Evolutionary conservation across 1,140 invertebrate genomes (phyloP).

Genomic region (Druon quercuslanigerum): DNA sequence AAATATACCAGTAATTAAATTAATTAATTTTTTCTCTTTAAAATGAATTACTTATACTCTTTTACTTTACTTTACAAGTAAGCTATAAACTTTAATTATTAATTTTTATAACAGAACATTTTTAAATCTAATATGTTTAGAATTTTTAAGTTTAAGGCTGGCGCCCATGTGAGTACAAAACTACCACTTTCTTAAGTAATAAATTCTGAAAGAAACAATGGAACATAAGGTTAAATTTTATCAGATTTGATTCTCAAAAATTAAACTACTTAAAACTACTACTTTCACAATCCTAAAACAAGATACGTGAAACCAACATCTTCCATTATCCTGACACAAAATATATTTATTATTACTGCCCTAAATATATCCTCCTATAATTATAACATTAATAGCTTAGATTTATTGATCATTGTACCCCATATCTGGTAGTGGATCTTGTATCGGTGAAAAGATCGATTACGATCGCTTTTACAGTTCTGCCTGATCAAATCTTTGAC

Average conservation of each 20-base stretch:
- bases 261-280: not conserved
- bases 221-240: not conserved
- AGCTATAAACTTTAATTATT: no score
- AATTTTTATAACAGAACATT: no score
- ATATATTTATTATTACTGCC: slow-evolving; percentile 2
- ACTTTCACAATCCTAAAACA: not conserved
- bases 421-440: slow-evolving; percentile 3
- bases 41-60: no score
- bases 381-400: slow-evolving; percentile 7
- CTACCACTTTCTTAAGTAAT: no score
- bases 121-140: no score
- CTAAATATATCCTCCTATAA: not conserved
- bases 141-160: no score
- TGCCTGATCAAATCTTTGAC: slow-evolving; percentile 7
- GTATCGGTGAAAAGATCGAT: slow-evolving; percentile 1
- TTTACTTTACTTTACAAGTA: no score
- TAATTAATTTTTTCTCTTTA: no score
- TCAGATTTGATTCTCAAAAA: not conserved
- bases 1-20: no score
- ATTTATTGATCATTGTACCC: slow-evolving; percentile 10
- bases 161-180: no score
- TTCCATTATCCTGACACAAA: slow-evolving; percentile 10
- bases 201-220: not conserved
- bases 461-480: slow-evolving; percentile 15
- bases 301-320: not conserved